Base-by-base conservation (phyloP, 2,888 invertebrate species). In the Dorcus hopei region DNA sequence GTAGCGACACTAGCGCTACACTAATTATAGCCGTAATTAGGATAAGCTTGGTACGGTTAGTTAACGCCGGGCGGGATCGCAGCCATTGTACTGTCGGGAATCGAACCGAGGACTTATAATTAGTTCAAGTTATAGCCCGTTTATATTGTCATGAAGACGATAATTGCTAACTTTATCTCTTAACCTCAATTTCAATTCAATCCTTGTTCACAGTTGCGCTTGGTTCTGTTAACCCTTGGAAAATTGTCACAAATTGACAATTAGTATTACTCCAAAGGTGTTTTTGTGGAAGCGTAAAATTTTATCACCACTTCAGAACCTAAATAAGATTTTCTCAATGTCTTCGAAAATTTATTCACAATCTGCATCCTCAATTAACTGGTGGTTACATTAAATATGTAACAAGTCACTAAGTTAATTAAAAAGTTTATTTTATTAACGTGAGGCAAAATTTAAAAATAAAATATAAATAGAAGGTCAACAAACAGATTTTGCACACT, bases 21-120 rank as follows among this genome's bases (percentile, higher is more conserved):
- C 77, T 77, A 77, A 77, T 78, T 78, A 77, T 74, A 71, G 70
- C 73, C 71, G 75, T 77, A 77, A 78, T 78, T 77, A 78, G 77
- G 74, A 76, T 77, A 77, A 78, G 76, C 77, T 72, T 65, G 70
- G 68, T 70, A 74, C 70, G 76, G 76, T 75, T 76, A 76, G 76
- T 77, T 77, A 51, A 40, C 38, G 51, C 50, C 55, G 51, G 55
- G 23, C 57, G 51, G 51, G 50, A 57, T 63, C 61, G 61, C 66
- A 65, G 68, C 68, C 68, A 69, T 70, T 69, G 67, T 71, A 65
- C 67, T 61, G 65, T 61, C 65, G 65, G 61, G 67, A 62, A 54
- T 49, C 54, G 58, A 54, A 50, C 45, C 58, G 58, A 45, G 54
- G 67, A 68, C 65, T 69, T 69, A 72, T 75, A 74, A 76, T 75